Evolutionary conservation across 2,797 vertebrate genomes (phyloP), one percentile per base, ranked within the genome.

Genomic region (Takifugu ocellatus): DNA sequence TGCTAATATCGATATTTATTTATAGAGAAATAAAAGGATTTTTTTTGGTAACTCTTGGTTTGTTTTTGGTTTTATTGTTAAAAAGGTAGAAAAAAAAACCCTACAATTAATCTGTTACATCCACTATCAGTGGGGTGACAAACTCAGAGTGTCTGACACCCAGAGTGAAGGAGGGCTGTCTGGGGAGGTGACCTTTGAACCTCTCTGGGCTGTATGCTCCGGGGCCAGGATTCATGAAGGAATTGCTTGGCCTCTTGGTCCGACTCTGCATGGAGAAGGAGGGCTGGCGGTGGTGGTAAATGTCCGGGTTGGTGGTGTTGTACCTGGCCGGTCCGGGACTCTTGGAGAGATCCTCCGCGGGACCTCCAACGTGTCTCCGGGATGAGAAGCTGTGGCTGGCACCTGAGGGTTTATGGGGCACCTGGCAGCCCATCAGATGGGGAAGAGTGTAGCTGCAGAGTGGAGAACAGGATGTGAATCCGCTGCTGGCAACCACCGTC

Each of bases 261-360:
- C 94, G 90, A 46, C 90, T 87, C 79, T 92, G 90, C 71, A 96
- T 92, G 63, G 94, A 93, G 86, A 93, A 96, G 21, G 94, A 93
- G 0, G 95, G 94, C 66, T 87, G 86, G 16, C 91, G 90, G 29
- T 68, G 84, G 39, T 84, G 82, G 76, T 93, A 94, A 25, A 90
- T 9, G 3, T 90, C 90, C 0, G 92, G 92, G 59, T 93, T 84
- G 0, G 90, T 93, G 70, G 84, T 88, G 16, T 87, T 86, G 63
- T 97, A 96, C 29, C 84, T 88, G 10, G 91, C 92, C 0, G 94
- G 94, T 7, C 94, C 94, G 0, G 95, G 95, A 1, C 84, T 93
- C 80, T 79, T 79, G 2, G 92, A 72, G 1, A 93, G 89, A 63
- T 94, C 94, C 58, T 93, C 92, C 0, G 88, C 74, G 0, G 90